Evolutionary conservation across 2,888 invertebrate genomes (phyloP), one percentile per base, ranked within the genome.

Genomic region (Monochamus alternatus): DNA sequence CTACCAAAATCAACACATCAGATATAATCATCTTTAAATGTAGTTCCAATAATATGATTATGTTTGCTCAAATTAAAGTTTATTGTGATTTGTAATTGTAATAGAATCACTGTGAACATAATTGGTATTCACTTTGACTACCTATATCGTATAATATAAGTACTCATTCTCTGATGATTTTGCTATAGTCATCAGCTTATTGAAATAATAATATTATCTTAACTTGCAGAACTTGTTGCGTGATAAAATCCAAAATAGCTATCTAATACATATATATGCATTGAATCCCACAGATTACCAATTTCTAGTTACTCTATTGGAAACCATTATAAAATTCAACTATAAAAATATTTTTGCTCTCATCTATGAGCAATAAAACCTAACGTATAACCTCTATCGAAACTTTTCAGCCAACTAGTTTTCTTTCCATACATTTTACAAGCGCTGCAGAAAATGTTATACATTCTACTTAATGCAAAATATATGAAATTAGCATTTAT

Each of bases 311-410:
- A 47, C 47, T 7, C 8, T 47, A 47, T 47, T 47, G 12, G 38
- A 62, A 62, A 43, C 62, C 38, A 38, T 62, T 62, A 32, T 38
- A 43, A 62, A 31, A 62, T 68, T 67, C 55, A 32, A 43, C 58
- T 55, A 68, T 59, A 68, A 43, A 55, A 68, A 68, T 67, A 44
- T 68, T 58, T 68, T 32, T 43, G 55, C 12, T 68, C 43, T 38
- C 31, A 58, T 55, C 22, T 10, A 9, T 38, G 10, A 14, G 55
- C 38, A 58, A 59, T 68, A 55, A 68, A 68, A 68, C 10, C 12
- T 58, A 43, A 55, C 68, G 38, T 55, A 32, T 38, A 68, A 68
- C 38, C 68, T 58, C 38, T 67, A 67, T 67, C 68, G 32, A 32
- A 58, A 68, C n/a, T 68, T 68, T 68, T 58, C 68, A 55, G 68